These are phyloP conservation scores for Rhizoglyphus robini DNA, from an alignment of 1,140 invertebrate species.

Conservation along the genomic window DNA sequence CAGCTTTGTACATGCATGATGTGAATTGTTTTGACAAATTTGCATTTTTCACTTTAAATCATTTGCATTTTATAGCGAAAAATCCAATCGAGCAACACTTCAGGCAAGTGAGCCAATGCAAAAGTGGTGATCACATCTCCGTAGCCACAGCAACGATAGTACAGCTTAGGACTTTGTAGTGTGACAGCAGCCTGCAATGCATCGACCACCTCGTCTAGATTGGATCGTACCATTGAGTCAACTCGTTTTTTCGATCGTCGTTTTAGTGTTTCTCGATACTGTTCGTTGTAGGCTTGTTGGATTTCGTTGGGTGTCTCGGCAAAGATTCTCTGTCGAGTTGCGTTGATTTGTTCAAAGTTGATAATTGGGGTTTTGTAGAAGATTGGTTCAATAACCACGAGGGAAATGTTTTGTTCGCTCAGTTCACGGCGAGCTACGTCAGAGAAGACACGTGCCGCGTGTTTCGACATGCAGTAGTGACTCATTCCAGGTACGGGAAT, in stretches of 20 bases:
- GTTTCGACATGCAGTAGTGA: constrained; percentile 42
- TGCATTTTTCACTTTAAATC: no score
- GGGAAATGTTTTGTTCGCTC: constrained; percentile 39
- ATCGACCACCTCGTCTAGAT: constrained; percentile 32
- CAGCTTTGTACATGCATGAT: no score
- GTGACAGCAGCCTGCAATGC: constrained; percentile 31
- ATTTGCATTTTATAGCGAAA: no score
- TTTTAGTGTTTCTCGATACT: neutral
- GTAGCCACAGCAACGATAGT: constrained; percentile 11
- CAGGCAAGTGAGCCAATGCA: neutral
- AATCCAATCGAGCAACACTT: neutral
- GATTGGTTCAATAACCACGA: constrained; percentile 39
- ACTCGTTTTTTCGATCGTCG: neutral
- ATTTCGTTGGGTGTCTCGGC: neutral
- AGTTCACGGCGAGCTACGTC: constrained; percentile 41
- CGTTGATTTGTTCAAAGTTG: constrained; percentile 16
- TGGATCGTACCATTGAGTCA: constrained; percentile 19
- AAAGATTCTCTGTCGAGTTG: neutral
- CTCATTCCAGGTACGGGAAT: constrained; percentile 30
- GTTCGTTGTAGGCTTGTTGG: neutral
- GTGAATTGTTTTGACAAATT: no score
- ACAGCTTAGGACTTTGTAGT: constrained; percentile 18
- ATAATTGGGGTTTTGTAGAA: constrained; percentile 34
- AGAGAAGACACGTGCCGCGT: constrained; percentile 38
- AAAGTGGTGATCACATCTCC: neutral